These are phyloP conservation scores for Geopemphigus sp. DNA, from an alignment of 1,140 invertebrate species.

Conservation along the genomic window DNA sequence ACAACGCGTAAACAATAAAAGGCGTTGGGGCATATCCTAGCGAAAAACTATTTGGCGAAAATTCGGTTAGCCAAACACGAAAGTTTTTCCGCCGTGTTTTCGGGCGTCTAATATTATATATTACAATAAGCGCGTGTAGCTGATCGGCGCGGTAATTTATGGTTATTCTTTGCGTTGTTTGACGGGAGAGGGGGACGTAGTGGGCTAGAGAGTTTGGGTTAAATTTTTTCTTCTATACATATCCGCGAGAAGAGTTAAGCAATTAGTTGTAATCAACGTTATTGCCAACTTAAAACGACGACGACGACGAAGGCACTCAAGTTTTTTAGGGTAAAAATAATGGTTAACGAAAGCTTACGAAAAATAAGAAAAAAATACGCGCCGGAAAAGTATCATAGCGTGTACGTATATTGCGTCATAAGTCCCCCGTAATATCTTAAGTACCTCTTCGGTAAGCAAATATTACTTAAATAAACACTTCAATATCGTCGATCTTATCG, in stretches of 20 bases:
- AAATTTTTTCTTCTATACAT: neutral
- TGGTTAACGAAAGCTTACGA: no score
- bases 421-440: no score
- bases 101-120: neutral
- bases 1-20: no score
- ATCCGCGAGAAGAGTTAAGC: neutral
- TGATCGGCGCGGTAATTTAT: neutral
- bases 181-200: neutral
- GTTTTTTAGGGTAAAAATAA: no score
- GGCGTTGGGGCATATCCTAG: no score
- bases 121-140: neutral
- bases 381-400: no score
- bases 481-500: no score
- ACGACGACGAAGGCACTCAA: neutral
- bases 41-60: neutral
- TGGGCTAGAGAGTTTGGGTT: no score
- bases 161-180: neutral
- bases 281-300: neutral
- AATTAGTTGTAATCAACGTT: constrained; percentile 13
- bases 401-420: no score
- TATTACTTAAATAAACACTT: no score
- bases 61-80: neutral
- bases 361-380: no score
- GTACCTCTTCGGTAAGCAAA: no score
- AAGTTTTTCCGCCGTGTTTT: neutral